Evolutionary conservation across 2,113 vertebrate genomes (phyloP).

Genomic region (Thamnophis sirtalis): DNA sequence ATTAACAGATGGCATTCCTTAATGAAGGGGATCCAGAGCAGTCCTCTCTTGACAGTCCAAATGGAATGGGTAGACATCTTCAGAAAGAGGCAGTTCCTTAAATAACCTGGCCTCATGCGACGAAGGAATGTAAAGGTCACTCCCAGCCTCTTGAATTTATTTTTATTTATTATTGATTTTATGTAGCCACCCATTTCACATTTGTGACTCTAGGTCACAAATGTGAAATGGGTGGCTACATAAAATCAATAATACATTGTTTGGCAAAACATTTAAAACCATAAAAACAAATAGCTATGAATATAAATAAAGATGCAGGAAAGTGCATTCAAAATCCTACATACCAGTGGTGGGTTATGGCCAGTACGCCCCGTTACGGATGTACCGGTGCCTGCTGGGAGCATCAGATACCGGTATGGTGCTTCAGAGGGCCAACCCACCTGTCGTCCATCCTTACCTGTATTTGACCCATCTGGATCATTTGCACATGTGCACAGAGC

Average conservation of each 20-base stretch:
- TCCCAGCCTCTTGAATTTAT: not conserved
- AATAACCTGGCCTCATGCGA: not conserved
- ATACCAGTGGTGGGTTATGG: not conserved
- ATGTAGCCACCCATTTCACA: too few relatives aligned
- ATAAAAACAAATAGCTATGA: not conserved
- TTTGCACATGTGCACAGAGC: too few relatives aligned
- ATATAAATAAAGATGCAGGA: not conserved
- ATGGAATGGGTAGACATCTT: not conserved
- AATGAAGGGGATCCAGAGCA: not conserved
- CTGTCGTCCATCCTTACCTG: too few relatives aligned
- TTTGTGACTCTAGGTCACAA: not conserved
- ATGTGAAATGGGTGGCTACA: too few relatives aligned
- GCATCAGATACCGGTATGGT: too few relatives aligned
- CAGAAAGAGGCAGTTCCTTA: not conserved
- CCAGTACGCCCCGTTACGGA: too few relatives aligned
- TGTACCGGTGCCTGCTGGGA: too few relatives aligned
- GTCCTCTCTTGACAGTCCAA: not conserved
- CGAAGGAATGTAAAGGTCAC: not conserved
- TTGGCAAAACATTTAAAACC: not conserved
- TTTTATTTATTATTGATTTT: not conserved
- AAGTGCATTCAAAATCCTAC: not conserved
- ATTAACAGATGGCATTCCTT: not conserved
- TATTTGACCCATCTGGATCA: too few relatives aligned
- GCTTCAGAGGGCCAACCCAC: too few relatives aligned
- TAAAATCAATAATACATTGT: too few relatives aligned